Evolutionary conservation across 2,113 vertebrate genomes (phyloP).

Genomic region (Pangasianodon hypophthalmus): DNA sequence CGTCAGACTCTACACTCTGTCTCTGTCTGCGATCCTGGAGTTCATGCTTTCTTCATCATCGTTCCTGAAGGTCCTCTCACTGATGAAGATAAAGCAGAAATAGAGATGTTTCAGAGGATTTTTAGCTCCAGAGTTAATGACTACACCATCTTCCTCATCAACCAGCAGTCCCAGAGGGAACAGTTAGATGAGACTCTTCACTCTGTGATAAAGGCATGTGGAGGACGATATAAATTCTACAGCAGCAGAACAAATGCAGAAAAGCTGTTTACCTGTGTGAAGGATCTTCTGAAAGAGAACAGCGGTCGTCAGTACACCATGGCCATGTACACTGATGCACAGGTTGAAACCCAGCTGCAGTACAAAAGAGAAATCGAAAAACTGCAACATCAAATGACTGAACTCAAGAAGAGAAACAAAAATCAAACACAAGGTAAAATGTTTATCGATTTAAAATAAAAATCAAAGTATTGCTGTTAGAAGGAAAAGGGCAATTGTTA

Average conservation of each 20-base stretch:
- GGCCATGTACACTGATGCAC: neutral
- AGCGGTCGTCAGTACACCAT: neutral
- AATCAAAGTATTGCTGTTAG: neutral
- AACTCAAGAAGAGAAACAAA: neutral
- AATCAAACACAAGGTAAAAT: neutral
- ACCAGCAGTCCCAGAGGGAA: neutral
- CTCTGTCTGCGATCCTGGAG: conserved; percentile 50
- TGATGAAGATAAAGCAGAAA: conserved; percentile 46
- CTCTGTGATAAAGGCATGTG: conserved; percentile 14
- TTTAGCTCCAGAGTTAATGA: conserved; percentile 27
- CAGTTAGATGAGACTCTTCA: conserved; percentile 12
- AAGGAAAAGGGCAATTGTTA: neutral
- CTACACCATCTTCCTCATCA: conserved; percentile 44
- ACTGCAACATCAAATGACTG: neutral
- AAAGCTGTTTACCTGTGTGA: neutral
- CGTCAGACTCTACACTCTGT: conserved; percentile 22
- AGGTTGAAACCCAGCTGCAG: neutral
- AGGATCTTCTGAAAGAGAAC: neutral
- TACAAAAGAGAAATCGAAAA: neutral
- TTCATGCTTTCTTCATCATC: conserved; percentile 48
- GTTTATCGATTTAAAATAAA: neutral
- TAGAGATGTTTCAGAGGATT: conserved; percentile 36
- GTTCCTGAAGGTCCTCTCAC: conserved; percentile 15
- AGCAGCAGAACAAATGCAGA: neutral
- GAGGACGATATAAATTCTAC: neutral